Base-by-base conservation (phyloP, 1,140 invertebrate genomes). In the Stegodyphus mimosarum region DNA sequence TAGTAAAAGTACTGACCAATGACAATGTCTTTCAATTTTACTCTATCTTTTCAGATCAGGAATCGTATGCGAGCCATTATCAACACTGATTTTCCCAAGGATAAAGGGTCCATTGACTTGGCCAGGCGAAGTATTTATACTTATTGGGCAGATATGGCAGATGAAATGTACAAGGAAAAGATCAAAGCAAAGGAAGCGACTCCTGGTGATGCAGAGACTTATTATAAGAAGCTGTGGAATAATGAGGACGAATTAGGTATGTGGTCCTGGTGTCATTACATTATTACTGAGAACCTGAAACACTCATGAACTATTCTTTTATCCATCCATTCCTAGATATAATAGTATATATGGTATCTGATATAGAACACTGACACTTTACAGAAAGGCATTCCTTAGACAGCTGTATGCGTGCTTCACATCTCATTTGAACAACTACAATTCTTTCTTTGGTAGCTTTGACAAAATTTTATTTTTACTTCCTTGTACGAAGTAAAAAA, bases 71-170 rank as follows among this genome's bases (percentile, higher is more conserved):
- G 18, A 15, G 73, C 81, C 33, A 67, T 84, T 10, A 50, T 76
- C 9, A 72, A 75, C 5, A 15, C 51, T 0, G 81, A 84, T 13
- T 2, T 84, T 17, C 63, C 63, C 0, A 55, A 17, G 2, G 73
- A 84, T 48, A 84, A 84, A 73, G 81, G 81, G 5, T 55, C 63
- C 60, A 50, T 76, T 0, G 81, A 84, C 50, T 50, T 84, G 10
- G 81, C 81, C 7, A 52, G 81, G 9, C 49, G 81, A 6, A 84
- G 81, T n/a, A 33, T 84, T 11, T 84, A 84, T 51, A 84, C 81
- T 5, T 76, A 70, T 15, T 84, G 73, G 72, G 81, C 64, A 6
- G 81, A 84, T 11, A 0, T n/a, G 66, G 81, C 81, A 0, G 64
- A 69, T 6, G 50, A 69, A n/a, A 84, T 84, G 81, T 84, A 84